phyloP scores from a whole-genome alignment of 2,888 invertebrate genomes.

The Lingula anatina region DNA sequence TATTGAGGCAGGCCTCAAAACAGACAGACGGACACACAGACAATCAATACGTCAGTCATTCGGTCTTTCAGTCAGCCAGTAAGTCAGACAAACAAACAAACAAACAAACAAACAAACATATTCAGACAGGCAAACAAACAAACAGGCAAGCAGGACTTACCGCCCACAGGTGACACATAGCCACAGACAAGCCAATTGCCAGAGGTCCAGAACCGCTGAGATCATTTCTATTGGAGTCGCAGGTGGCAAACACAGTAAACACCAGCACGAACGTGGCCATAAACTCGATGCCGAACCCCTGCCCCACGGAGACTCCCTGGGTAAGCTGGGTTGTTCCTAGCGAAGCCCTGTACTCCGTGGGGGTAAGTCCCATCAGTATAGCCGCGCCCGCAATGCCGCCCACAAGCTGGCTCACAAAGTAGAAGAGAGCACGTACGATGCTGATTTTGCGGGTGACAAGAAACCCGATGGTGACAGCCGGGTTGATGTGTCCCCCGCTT shows the following conservation, averaged over 20 bases:
- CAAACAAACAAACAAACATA: neutral
- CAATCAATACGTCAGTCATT: too few species aligned
- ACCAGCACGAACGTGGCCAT: constrained; percentile 82
- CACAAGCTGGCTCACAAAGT: constrained; percentile 73
- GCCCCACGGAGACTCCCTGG: constrained; percentile 56
- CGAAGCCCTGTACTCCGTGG: constrained; percentile 9
- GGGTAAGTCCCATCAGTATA: constrained; percentile 68
- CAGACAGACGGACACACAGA: too few species aligned
- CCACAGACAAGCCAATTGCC: constrained; percentile 82
- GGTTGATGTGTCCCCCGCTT: constrained; percentile 88
- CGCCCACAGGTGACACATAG: constrained; percentile 79
- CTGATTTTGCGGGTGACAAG: constrained; percentile 79
- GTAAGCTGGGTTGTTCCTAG: constrained; percentile 22
- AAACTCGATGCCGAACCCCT: constrained; percentile 79
- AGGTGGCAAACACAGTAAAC: constrained; percentile 77
- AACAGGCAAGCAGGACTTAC: constrained; percentile 59
- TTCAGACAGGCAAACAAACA: neutral
- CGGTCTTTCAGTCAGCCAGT: too few species aligned
- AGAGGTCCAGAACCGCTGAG: constrained; percentile 72
- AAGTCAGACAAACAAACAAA: too few species aligned
- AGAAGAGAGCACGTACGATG: constrained; percentile 74
- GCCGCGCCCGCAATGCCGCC: constrained; percentile 2
- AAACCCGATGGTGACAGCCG: constrained; percentile 83
- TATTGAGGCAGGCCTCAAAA: too few species aligned
- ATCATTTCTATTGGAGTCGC: constrained; percentile 76